Base-by-base conservation (phyloP, 2,113 vertebrate species). In the Cheirogaleus medius region DNA sequence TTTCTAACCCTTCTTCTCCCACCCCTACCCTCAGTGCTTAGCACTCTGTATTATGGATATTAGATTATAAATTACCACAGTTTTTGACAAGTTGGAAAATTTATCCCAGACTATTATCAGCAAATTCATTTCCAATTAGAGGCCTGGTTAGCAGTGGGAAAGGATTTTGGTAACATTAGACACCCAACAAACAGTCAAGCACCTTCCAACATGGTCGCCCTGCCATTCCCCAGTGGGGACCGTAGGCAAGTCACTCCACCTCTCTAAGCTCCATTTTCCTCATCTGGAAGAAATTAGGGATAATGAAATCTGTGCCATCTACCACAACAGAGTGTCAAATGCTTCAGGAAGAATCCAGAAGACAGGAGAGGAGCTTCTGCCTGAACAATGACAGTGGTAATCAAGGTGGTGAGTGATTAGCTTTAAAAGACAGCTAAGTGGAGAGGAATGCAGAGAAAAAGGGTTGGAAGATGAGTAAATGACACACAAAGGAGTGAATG, bases 231-330 rank as follows among this genome's bases (percentile, higher is more conserved):
- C 47, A 47, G 34, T n/a, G 66, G 7, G 64, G 93, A 66, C 63
- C 11, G 4, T 34, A 10, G 56, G 15, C 34, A 90, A 87, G 76
- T 68, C 66, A 76, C n/a, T 44, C 54, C 7, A 49, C 44, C 27
- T 98, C 85, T 73, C 73, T 95, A 68, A n/a, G 42, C 76, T 91
- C 89, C 84, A 87, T 87, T 96, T 98, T 97, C 98, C 44, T 98
- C 81, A 91, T 95, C 94, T 95, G 92, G 90, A 90, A 52, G 27
- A 96, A 97, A 97, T 82, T 74, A 37, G 74, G 83, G 49, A 86
- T 98, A 49, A 58, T 89, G 42, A 32, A 29, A 77, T 64, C 27
- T 83, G 37, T 1, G 81, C n/a, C 25, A 3, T 44, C 60, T 64
- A 49, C 21, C 20, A 90, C 18, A n/a, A 60, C 4, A 44, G 27